A percentile compares a stretch with the other conserved stretches of the same genome.
These are phyloP conservation scores for Bemisia tabaci DNA, from an alignment of 1,140 invertebrate species.

Conservation along the genomic window DNA sequence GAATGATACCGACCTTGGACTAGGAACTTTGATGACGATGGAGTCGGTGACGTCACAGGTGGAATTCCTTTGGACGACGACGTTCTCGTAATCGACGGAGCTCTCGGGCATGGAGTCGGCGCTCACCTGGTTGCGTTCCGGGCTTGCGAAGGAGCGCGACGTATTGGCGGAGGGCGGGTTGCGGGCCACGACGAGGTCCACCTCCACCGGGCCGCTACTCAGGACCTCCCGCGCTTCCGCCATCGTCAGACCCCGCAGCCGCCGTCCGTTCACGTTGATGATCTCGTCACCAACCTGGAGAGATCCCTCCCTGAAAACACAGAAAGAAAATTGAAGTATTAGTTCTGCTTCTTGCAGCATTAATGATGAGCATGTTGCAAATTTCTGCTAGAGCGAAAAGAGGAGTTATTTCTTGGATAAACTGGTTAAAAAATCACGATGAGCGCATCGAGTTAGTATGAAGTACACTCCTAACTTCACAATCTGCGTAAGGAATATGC, in stretches of 20 bases:
- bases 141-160: neutral
- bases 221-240: constrained; percentile 58
- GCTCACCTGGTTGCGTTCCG: constrained; percentile 10
- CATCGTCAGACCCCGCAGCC: constrained; percentile 56
- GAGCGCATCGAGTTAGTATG: no score
- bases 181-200: constrained; percentile 38
- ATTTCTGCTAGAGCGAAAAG: no score
- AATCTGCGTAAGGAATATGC: no score
- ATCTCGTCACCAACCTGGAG: constrained; percentile 67
- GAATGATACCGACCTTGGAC: no score
- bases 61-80: constrained; percentile 9
- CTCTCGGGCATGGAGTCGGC: constrained; percentile 39
- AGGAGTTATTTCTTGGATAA: no score
- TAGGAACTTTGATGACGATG: constrained; percentile 1
- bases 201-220: constrained; percentile 44
- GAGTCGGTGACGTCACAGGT: neutral
- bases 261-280: constrained; percentile 64
- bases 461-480: no score
- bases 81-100: constrained; percentile 47
- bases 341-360: no score
- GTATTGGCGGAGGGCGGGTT: neutral
- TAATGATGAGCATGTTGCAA: no score
- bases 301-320: constrained; percentile 49
- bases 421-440: no score
- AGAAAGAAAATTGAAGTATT: constrained; percentile 2